These are phyloP conservation scores for Oxyruncus cristatus DNA, from an alignment of 2,113 vertebrate species.

Conservation along the genomic window DNA sequence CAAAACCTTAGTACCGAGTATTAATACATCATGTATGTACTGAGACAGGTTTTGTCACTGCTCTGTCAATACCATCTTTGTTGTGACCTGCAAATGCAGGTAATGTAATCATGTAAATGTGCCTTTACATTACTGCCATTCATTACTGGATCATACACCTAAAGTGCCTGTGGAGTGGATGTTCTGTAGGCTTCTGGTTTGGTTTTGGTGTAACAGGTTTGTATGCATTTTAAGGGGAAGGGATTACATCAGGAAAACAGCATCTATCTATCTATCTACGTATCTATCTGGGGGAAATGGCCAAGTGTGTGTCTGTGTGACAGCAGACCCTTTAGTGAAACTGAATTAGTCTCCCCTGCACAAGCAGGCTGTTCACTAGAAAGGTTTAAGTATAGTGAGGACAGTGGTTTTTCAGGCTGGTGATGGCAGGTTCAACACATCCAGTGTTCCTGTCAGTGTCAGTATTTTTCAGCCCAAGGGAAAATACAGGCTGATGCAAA, in stretches of 20 bases:
- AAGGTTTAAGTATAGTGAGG: background rate
- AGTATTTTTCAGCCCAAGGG: conserved; percentile 21
- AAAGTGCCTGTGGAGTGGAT: background rate
- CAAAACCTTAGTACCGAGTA: background rate
- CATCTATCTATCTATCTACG: background rate
- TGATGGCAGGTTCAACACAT: background rate
- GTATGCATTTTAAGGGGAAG: background rate
- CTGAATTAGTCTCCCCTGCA: background rate
- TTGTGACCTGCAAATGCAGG: background rate
- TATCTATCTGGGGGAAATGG: background rate
- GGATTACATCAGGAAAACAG: background rate
- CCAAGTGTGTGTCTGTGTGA: background rate
- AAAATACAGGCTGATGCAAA: background rate
- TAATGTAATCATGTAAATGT: background rate
- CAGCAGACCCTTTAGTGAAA: background rate
- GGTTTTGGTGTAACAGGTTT: background rate
- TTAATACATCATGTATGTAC: background rate
- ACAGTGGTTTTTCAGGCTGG: conserved; percentile 9
- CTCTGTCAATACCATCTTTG: background rate
- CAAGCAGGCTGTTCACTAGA: background rate
- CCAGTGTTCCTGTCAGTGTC: background rate
- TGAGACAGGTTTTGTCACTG: background rate
- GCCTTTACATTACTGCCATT: background rate
- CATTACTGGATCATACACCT: background rate
- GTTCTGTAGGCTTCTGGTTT: background rate